These are phyloP conservation scores for Dasypolia templi DNA, from an alignment of 2,888 invertebrate genomes.

Conservation along the genomic window DNA sequence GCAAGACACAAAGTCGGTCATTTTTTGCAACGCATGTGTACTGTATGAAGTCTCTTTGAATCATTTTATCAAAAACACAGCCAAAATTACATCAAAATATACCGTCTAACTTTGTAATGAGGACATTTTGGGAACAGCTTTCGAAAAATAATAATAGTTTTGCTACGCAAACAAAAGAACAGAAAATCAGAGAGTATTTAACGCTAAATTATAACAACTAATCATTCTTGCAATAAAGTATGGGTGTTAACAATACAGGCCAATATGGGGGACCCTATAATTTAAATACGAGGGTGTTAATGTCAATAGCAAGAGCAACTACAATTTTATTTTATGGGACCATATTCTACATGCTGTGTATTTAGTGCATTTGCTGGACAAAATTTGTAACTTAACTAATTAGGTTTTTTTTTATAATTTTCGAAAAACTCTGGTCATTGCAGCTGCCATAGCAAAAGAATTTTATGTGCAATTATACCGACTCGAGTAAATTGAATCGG, in stretches of 20 bases:
- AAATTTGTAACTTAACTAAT: background rate
- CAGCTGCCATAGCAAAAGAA: background rate
- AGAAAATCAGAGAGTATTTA: slow-evolving; percentile 7
- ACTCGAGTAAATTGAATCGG: slow-evolving; percentile 7
- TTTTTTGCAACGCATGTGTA: slow-evolving; percentile 10
- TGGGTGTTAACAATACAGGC: slow-evolving; percentile 20
- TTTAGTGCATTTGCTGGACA: background rate
- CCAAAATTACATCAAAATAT: no score
- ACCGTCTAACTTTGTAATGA: no score
- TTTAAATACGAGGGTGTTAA: slow-evolving; percentile 31
- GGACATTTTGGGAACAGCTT: no score
- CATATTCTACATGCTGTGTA: background rate
- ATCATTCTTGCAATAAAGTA: slow-evolving; percentile 12
- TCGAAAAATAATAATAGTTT: no score
- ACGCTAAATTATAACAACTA: background rate
- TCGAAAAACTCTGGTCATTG: background rate
- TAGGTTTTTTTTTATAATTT: no score
- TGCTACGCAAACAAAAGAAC: background rate
- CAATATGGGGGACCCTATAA: slow-evolving; percentile 11
- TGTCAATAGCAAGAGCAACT: slow-evolving; percentile 3
- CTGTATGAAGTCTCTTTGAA: background rate
- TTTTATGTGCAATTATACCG: background rate
- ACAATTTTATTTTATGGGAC: background rate
- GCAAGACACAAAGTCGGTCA: background rate
- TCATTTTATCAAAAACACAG: no score